phyloP scores from a whole-genome alignment of 1,140 invertebrate species.

The Drosophila tristis region DNA sequence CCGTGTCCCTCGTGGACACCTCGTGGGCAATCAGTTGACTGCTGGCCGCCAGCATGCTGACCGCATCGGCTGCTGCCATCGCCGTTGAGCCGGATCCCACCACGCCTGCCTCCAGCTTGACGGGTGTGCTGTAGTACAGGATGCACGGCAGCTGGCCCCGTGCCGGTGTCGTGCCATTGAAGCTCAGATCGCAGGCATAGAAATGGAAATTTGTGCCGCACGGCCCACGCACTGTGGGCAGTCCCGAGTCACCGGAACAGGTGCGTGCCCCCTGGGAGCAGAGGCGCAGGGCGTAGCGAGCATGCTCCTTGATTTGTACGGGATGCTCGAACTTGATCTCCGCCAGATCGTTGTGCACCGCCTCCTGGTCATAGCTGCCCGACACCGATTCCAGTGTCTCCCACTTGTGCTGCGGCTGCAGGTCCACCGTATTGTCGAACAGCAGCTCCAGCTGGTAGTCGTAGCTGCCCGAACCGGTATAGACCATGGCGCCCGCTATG shows the following conservation, averaged over 20 bases:
- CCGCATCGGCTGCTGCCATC: neutral
- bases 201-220: conserved; percentile 97
- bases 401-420: conserved; percentile 85
- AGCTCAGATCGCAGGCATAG: conserved; percentile 95
- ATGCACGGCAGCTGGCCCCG: conserved; percentile 97
- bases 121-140: conserved; percentile 90
- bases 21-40: conserved; percentile 45
- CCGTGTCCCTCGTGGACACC: conserved; percentile 77
- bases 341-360: conserved; percentile 89
- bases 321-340: conserved; percentile 96
- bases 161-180: conserved; percentile 96
- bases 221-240: conserved; percentile 93
- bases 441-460: conserved; percentile 96
- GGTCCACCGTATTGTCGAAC: conserved; percentile 88
- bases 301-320: conserved; percentile 94
- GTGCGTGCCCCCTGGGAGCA: conserved; percentile 96
- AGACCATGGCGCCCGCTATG: conserved; percentile 94
- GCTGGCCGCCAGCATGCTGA: conserved; percentile 14
- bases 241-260: conserved; percentile 95
- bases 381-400: conserved; percentile 80
- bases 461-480: conserved; percentile 93
- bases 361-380: conserved; percentile 85
- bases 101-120: conserved; percentile 56
- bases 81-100: neutral
- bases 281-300: conserved; percentile 94